Evolutionary conservation across 2,797 vertebrate species (phyloP), one percentile per base, ranked within the genome.

Genomic region (Alca torda): DNA sequence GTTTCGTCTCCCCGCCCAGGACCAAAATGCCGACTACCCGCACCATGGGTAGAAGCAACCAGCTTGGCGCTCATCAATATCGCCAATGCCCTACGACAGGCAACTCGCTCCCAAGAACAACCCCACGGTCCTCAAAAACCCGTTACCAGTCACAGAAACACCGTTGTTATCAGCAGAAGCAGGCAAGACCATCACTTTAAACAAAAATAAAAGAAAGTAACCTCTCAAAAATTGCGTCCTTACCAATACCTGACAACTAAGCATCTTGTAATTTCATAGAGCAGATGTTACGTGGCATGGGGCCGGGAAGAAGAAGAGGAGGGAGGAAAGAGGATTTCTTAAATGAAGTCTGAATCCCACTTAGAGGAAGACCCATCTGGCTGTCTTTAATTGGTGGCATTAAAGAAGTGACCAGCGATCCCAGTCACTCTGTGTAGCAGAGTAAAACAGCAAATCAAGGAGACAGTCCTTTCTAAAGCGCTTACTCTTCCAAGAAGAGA

Each of bases 1-100:
- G 31, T 35, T 56, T 41, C 2, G 0, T 53, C 45, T 54, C 64
- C 68, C 28, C 37, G 23, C 25, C 33, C 39, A 21, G n/a, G 48
- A 65, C 35, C 33, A 28, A 73, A 57, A 33, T 4, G 13, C 9
- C 3, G 1, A 23, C 10, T 11, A 19, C 14, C 26, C 11, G 8
- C 69, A 26, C 11, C 8, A 37, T 33, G 69, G n/a, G 39, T 25
- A 60, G 39, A 72, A 72, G 35, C 8, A 4, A 43, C 41, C 24
- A 4, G 39, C 28, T 8, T 4, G 20, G 54, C 1, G 10, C 65
- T 81, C 16, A 1, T 3, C 16, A 33, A 12, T 6, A 51, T 31
- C 0, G 9, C 18, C 25, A 28, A 21, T 2, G 33, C 31, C 39
- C 51, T 64, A 5, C 5, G 3, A 69, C 1, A 1, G 41, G 35